These are phyloP conservation scores for Microtus oregoni DNA, from an alignment of 2,113 vertebrate species.

Conservation along the genomic window DNA sequence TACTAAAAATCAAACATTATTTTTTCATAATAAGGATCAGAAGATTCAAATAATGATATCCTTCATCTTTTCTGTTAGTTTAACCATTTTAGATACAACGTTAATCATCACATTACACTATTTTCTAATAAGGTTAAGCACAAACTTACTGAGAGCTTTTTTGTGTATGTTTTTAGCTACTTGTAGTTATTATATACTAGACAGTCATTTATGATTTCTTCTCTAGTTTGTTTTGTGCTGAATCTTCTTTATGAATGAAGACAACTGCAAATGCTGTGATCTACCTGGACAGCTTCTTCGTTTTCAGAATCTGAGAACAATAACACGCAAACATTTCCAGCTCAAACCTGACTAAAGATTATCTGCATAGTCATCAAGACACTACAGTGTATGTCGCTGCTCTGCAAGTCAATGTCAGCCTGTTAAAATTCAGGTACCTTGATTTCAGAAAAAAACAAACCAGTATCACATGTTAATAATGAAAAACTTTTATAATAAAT, in stretches of 20 bases:
- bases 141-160: not conserved
- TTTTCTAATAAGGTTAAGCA: conserved; percentile 35
- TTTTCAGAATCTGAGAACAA: not conserved
- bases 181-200: not conserved
- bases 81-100: conserved; percentile 63
- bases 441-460: not conserved
- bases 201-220: not conserved
- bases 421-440: not conserved
- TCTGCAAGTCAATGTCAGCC: not conserved
- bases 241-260: not conserved
- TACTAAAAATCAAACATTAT: not conserved
- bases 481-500: not conserved
- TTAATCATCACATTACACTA: conserved; percentile 24
- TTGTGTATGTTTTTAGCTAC: not conserved
- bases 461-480: not conserved
- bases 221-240: not conserved
- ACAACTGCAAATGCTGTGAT: not conserved
- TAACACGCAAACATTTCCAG: not conserved
- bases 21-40: not conserved
- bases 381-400: not conserved
- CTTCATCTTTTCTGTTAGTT: not conserved
- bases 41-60: not conserved
- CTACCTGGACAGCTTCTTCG: not conserved
- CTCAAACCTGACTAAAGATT: not conserved
- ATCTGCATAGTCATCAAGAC: not conserved